Evolutionary conservation across 2,888 invertebrate species (phyloP).

Genomic region (Leptopterna dolabrata): DNA sequence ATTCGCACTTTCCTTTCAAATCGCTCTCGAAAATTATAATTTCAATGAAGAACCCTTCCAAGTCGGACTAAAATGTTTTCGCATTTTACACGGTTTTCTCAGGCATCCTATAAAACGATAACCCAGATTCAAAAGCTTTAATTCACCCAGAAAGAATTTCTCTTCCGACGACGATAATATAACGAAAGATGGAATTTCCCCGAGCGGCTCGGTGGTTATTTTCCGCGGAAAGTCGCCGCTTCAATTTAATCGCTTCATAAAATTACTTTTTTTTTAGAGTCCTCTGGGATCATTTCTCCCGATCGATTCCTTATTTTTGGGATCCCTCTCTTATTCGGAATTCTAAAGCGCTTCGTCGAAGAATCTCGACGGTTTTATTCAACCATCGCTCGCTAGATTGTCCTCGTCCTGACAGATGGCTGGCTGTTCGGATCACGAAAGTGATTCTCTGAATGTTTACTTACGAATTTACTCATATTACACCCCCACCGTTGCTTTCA

Average conservation of each 20-base stretch:
- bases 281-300: background rate
- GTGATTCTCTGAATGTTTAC: no score
- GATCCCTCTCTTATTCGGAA: background rate
- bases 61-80: background rate
- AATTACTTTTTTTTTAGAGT: conserved; percentile 33
- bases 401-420: no score
- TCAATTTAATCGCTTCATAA: background rate
- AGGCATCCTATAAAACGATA: background rate
- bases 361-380: background rate
- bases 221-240: background rate
- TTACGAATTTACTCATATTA: no score
- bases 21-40: no score
- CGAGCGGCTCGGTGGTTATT: background rate
- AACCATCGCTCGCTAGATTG: no score
- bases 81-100: background rate
- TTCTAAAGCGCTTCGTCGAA: background rate
- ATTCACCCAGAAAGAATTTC: background rate
- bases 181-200: background rate
- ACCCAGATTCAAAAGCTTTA: background rate
- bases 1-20: no score
- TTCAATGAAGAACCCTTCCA: no score
- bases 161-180: background rate
- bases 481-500: no score
- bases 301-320: background rate
- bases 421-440: no score